Evolutionary conservation across 2,888 invertebrate genomes (phyloP), one percentile per base, ranked within the genome.

Genomic region (Abrostola triplasia): DNA sequence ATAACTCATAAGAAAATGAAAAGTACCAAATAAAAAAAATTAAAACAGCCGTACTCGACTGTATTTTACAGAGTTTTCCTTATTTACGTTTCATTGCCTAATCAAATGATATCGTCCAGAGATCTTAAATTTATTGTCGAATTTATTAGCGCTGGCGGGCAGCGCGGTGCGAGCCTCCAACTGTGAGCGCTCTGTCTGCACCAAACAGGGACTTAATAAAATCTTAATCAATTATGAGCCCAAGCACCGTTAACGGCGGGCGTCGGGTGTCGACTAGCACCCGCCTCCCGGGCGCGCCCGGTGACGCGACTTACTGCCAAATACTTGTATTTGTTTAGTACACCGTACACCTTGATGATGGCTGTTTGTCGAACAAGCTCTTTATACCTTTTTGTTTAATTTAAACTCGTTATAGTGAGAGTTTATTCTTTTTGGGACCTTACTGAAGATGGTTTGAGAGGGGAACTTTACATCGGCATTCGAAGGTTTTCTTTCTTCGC

Each of bases 41-140:
- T n/a, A n/a, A n/a, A n/a, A n/a, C n/a, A n/a, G n/a, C n/a, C n/a
- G 42, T 12, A 12, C 36, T 37, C 53, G n/a, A 13, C 52, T 42
- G 36, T 41, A 37, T 38, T 48, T 59, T 40, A 62, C 55, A 56
- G n/a, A 59, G 56, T 66, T 58, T 49, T 42, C 40, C 40, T 67
- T 60, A 73, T 67, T 72, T 50, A 59, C 50, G 49, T 51, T 64
- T 40, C 36, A 36, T 38, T 61, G 44, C 36, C 51, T 57, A 53
- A 63, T 67, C 49, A 67, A 65, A 59, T 65, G 40, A 54, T 53
- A 63, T 38, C 40, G 42, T 53, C 35, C 41, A 52, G 64, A 63
- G 67, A 71, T 67, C 56, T 71, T 42, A 40, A 67, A 62, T 65
- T 65, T 65, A 71, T 72, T 68, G 48, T 8, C 60, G 37, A n/a